These are phyloP conservation scores for Entosphenus tridentatus DNA, from an alignment of 2,113 vertebrate species.

Conservation along the genomic window DNA sequence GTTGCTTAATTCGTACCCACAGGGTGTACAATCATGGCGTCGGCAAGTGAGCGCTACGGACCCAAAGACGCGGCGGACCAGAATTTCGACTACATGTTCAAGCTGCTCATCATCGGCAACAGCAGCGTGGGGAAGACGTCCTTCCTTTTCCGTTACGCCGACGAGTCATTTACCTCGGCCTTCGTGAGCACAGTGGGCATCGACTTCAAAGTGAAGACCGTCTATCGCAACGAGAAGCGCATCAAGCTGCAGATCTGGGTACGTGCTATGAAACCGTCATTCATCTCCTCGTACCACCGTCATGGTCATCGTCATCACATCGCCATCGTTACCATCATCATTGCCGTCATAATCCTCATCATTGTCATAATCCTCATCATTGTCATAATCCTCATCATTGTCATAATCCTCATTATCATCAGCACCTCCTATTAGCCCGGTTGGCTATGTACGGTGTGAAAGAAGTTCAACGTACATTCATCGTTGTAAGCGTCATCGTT, in stretches of 20 bases:
- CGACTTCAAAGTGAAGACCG: slow-evolving; percentile 75
- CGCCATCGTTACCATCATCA: too few species aligned
- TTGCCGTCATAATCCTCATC: too few species aligned
- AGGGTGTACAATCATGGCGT: slow-evolving; percentile 27
- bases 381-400: too few species aligned
- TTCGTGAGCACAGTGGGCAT: slow-evolving; percentile 76
- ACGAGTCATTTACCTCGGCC: slow-evolving; percentile 61
- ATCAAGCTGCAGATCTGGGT: slow-evolving; percentile 85
- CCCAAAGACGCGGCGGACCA: slow-evolving; percentile 57
- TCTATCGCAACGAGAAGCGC: slow-evolving; percentile 62
- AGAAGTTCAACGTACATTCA: too few species aligned
- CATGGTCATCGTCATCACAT: too few species aligned
- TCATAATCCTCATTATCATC: too few species aligned
- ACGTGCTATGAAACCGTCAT: slow-evolving; percentile 12
- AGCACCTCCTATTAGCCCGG: too few species aligned
- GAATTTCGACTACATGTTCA: slow-evolving; percentile 87
- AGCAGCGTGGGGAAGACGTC: slow-evolving; percentile 73
- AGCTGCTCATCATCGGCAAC: slow-evolving; percentile 62
- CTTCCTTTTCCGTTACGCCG: slow-evolving; percentile 66
- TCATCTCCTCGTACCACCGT: too few species aligned
- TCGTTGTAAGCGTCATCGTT: too few species aligned
- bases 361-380: too few species aligned
- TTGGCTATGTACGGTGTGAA: too few species aligned
- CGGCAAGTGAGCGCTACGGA: slow-evolving; percentile 30
- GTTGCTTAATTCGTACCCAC: too few species aligned